phyloP scores from a whole-genome alignment of 2,888 invertebrate species.

The Odontocerum albicorne region DNA sequence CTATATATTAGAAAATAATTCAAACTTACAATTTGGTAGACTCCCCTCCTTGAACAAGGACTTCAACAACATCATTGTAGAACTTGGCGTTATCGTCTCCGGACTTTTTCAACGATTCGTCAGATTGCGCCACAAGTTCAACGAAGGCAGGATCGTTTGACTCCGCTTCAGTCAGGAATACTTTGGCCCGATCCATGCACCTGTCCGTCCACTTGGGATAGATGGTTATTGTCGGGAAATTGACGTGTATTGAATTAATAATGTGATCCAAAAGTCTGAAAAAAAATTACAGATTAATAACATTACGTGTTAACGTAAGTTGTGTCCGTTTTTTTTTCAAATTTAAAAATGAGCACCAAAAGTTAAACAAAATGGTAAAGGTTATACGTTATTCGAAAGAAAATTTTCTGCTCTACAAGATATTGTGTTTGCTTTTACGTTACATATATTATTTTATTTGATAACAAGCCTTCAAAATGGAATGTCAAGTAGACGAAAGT shows the following conservation, averaged over 20 bases:
- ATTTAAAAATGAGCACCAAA: too few relatives aligned
- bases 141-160: slow-evolving; percentile 42
- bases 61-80: slow-evolving; percentile 59
- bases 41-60: slow-evolving; percentile 55
- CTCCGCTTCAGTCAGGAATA: slow-evolving; percentile 49
- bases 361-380: too few relatives aligned
- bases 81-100: slow-evolving; percentile 52
- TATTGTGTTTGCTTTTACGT: too few relatives aligned
- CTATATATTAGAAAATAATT: too few relatives aligned
- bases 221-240: slow-evolving; percentile 66
- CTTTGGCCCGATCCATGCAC: slow-evolving; percentile 53
- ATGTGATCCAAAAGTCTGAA: slow-evolving; percentile 59
- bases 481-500: too few relatives aligned
- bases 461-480: too few relatives aligned
- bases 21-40: slow-evolving; percentile 49
- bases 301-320: too few relatives aligned
- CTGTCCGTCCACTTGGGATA: slow-evolving; percentile 56
- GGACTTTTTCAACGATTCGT: slow-evolving; percentile 44
- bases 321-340: too few relatives aligned
- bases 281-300: slow-evolving; percentile 16
- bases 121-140: slow-evolving; percentile 43
- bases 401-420: too few relatives aligned
- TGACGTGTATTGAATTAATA: slow-evolving; percentile 57
- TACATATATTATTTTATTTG: too few relatives aligned
- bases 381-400: too few relatives aligned